A percentile compares a stretch with the other conserved stretches of the same genome.
phyloP scores from a whole-genome alignment of 2,113 vertebrate species.

The Gorsachius goisagi region DNA sequence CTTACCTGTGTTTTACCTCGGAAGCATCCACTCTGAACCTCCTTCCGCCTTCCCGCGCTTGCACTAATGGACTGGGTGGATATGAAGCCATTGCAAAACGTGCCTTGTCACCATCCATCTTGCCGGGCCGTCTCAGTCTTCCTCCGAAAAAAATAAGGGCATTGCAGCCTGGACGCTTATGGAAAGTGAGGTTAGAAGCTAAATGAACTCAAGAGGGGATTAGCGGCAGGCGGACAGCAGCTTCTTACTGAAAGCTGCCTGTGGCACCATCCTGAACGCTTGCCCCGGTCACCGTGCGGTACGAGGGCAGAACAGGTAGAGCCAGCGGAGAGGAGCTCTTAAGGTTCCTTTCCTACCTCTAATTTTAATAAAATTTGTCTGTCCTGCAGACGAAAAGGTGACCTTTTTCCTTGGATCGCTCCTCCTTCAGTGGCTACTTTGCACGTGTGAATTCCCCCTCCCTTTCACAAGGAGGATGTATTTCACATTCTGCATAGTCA shows the following conservation, averaged over 20 bases:
- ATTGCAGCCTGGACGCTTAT: neutral
- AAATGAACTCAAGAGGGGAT: neutral
- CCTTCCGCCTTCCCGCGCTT: neutral
- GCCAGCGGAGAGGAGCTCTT: neutral
- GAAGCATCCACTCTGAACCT: neutral
- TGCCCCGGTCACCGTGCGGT: accelerated
- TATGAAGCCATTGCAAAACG: neutral
- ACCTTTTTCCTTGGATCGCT: neutral
- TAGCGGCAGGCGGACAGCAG: neutral
- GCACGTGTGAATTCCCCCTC: neutral
- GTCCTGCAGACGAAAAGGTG: neutral
- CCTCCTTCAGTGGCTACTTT: neutral
- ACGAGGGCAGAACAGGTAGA: neutral
- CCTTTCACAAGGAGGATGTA: neutral
- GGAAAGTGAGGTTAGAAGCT: neutral
- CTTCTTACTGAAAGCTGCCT: neutral
- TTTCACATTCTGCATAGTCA: neutral
- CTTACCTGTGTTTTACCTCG: neutral
- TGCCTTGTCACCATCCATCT: neutral
- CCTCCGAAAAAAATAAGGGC: neutral
- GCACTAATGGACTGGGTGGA: neutral
- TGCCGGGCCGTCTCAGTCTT: neutral
- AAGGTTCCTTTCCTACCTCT: neutral
- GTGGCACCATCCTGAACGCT: accelerated
- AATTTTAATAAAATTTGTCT: neutral